phyloP scores from a whole-genome alignment of 2,113 vertebrate genomes.

The Heloderma charlesbogerti region DNA sequence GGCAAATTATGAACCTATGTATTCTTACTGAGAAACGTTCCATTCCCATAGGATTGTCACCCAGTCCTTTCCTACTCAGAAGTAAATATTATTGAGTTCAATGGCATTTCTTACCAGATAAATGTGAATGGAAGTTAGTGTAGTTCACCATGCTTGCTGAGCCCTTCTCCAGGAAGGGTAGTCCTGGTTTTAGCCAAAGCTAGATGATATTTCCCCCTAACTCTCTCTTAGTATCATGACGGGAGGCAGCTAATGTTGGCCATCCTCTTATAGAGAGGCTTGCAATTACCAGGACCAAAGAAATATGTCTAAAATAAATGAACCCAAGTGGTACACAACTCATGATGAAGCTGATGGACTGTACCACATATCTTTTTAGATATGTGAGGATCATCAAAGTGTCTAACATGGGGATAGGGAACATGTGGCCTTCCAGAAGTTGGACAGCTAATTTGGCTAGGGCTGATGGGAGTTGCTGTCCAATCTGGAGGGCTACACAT shows the following conservation, averaged over 20 bases:
- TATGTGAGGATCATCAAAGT: not conserved
- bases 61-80: not conserved
- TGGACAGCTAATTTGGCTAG: too few relatives aligned
- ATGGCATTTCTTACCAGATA: not conserved
- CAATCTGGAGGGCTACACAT: too few relatives aligned
- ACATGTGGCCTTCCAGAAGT: too few relatives aligned
- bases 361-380: not conserved
- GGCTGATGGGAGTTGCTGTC: too few relatives aligned
- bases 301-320: not conserved
- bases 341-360: not conserved
- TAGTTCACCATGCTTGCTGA: not conserved
- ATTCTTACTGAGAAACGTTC: not conserved
- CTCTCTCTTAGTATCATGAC: not conserved
- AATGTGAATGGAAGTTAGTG: not conserved
- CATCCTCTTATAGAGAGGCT: not conserved
- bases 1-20: not conserved
- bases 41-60: not conserved
- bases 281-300: not conserved
- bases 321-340: not conserved
- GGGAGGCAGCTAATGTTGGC: not conserved
- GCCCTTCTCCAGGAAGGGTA: not conserved
- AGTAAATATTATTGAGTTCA: not conserved
- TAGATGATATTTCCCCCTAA: not conserved
- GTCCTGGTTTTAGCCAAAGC: not conserved
- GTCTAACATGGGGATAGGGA: not conserved